A percentile compares a stretch with the other conserved stretches of the same genome.
Conservation (phyloP, 2,888 invertebrate species). For the Ernsta delagoae region DNA sequence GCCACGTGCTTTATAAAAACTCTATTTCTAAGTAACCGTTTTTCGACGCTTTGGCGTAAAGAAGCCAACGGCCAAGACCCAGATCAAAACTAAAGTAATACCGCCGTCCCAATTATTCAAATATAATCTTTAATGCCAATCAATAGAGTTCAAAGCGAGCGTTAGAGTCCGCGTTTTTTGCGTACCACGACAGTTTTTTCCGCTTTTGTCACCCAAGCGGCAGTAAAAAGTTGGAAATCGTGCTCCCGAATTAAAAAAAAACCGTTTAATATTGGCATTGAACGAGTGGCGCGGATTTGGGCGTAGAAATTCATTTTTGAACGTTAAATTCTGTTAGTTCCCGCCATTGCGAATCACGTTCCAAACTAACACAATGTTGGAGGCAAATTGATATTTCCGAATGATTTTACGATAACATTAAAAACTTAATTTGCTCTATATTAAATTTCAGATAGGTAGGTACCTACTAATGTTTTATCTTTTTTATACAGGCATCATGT, state of each 20-base stretch:
- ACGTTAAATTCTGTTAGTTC: constrained; percentile 55
- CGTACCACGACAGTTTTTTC: constrained; percentile 54
- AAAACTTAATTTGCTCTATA: constrained; percentile 22
- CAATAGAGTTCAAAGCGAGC: constrained; percentile 48
- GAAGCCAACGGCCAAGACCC: constrained; percentile 72
- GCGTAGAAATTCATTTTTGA: constrained; percentile 69
- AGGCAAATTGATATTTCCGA: constrained; percentile 51
- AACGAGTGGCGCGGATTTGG: constrained; percentile 65
- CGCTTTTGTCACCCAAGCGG: constrained; percentile 75
- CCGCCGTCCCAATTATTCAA: constrained; percentile 41
- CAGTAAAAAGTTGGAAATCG: constrained; percentile 80
- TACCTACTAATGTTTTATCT: background rate
- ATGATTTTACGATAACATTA: constrained; percentile 39
- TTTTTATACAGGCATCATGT: background rate
- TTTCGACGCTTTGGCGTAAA: constrained; percentile 66
- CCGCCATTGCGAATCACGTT: constrained; percentile 29
- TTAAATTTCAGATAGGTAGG: background rate
- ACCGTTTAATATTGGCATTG: constrained; percentile 80
- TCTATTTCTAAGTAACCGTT: constrained; percentile 60
- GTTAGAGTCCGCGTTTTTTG: constrained; percentile 44
- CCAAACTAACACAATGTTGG: constrained; percentile 20
- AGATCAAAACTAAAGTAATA: constrained; percentile 51
- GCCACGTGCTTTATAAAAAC: constrained; percentile 70
- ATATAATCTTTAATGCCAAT: constrained; percentile 51
- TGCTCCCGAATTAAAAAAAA: constrained; percentile 67